phyloP scores from a whole-genome alignment of 2,888 invertebrate species.

The Muschampia plurimacula region DNA sequence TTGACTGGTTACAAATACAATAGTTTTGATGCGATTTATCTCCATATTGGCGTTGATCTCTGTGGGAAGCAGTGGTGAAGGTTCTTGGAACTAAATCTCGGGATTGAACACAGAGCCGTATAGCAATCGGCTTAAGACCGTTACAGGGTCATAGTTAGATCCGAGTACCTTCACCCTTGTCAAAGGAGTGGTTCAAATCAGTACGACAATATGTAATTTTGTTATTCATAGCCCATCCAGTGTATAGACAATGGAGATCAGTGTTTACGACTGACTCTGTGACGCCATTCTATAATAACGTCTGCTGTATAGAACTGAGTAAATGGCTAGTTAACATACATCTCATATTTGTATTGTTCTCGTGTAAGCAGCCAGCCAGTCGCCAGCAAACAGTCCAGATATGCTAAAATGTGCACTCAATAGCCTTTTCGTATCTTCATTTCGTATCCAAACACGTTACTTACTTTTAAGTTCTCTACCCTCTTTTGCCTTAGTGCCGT shows the following conservation, averaged over 20 bases:
- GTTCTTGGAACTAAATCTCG: too few relatives aligned
- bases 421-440: conserved; percentile 15
- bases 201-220: too few relatives aligned
- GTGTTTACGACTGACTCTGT: conserved; percentile 12
- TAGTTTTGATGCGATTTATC: too few relatives aligned
- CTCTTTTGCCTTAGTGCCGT: neutral
- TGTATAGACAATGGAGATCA: neutral
- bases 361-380: conserved; percentile 20
- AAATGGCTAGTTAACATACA: conserved; percentile 31
- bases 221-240: neutral
- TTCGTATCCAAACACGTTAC: conserved; percentile 16
- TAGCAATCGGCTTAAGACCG: too few relatives aligned
- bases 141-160: too few relatives aligned
- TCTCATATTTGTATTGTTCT: conserved; percentile 34
- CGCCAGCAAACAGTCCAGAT: conserved; percentile 21
- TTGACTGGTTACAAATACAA: too few relatives aligned
- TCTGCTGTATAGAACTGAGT: conserved; percentile 36
- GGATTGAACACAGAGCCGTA: too few relatives aligned
- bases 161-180: too few relatives aligned
- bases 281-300: conserved; percentile 29
- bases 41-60: too few relatives aligned
- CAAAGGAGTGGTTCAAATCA: too few relatives aligned
- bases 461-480: conserved; percentile 10
- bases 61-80: too few relatives aligned
- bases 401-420: conserved; percentile 33